Evolutionary conservation across 2,888 invertebrate species (phyloP).

Genomic region (Xanthorhoe spadicearia): DNA sequence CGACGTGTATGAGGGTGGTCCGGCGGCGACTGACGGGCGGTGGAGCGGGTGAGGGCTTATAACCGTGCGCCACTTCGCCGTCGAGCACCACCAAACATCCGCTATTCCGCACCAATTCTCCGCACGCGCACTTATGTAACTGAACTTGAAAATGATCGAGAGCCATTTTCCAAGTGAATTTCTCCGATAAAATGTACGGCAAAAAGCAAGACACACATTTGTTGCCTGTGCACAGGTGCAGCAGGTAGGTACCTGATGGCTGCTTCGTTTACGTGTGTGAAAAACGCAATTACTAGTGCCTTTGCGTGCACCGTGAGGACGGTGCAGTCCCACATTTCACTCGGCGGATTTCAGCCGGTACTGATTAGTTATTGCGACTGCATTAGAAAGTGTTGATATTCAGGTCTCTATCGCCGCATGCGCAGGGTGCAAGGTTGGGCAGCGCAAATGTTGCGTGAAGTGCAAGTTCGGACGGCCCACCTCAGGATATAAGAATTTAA

Average conservation of each 20-base stretch:
- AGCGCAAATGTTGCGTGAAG: conserved; percentile 44
- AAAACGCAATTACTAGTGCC: conserved; percentile 66
- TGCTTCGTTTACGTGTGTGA: conserved; percentile 59
- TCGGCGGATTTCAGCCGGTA: conserved; percentile 61
- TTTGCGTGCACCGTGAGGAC: conserved; percentile 66
- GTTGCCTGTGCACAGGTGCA: conserved; percentile 63
- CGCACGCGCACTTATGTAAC: conserved; percentile 84
- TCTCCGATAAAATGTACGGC: conserved; percentile 83
- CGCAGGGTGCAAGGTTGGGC: conserved; percentile 61
- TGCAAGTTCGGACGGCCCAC: conserved; percentile 51
- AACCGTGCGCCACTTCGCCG: conserved; percentile 79
- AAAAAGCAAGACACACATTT: conserved; percentile 79
- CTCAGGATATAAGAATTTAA: conserved; percentile 51
- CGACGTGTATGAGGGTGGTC: conserved; percentile 76
- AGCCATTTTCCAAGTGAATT: conserved; percentile 84
- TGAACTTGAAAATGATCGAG: conserved; percentile 85
- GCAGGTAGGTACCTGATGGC: conserved; percentile 41
- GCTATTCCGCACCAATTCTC: conserved; percentile 85
- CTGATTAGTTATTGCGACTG: conserved; percentile 44
- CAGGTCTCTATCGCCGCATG: conserved; percentile 55
- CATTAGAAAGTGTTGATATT: conserved; percentile 48
- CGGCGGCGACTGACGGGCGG: conserved; percentile 76
- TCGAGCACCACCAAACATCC: conserved; percentile 83
- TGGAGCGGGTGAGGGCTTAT: conserved; percentile 79
- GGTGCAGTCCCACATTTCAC: conserved; percentile 71